A percentile compares a stretch with the other conserved stretches of the same genome.
phyloP scores from a whole-genome alignment of 2,797 vertebrate genomes.

The Rhinoraja longicauda region DNA sequence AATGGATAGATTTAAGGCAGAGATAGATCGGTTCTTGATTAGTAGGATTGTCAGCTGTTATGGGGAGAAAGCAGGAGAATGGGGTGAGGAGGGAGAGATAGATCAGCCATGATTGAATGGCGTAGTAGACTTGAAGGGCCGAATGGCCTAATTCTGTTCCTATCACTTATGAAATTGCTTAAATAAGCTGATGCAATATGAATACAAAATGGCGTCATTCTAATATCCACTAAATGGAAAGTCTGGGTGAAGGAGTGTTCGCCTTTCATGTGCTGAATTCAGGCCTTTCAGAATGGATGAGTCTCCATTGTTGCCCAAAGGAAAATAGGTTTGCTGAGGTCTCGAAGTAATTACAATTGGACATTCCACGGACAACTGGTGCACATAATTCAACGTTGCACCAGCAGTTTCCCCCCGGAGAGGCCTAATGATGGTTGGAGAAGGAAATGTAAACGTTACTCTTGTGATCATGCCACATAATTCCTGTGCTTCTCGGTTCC shows the following conservation, averaged over 20 bases:
- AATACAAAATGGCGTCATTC: neutral
- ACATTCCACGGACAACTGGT: neutral
- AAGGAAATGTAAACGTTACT: constrained; percentile 4
- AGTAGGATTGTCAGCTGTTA: too few relatives aligned
- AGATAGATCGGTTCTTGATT: too few relatives aligned
- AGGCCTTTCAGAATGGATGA: neutral
- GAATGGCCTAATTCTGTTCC: too few relatives aligned
- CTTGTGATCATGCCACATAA: constrained; percentile 26
- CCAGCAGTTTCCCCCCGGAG: neutral
- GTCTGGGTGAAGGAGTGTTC: neutral
- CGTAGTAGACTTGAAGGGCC: too few relatives aligned
- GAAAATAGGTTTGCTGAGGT: neutral
- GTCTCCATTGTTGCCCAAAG: neutral
- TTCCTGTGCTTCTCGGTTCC: constrained; percentile 12
- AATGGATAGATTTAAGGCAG: too few relatives aligned
- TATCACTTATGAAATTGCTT: neutral
- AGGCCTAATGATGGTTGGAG: neutral
- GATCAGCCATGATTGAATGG: too few relatives aligned
- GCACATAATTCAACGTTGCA: neutral
- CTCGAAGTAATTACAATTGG: neutral
- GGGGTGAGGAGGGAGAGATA: too few relatives aligned
- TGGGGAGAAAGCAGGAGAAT: too few relatives aligned
- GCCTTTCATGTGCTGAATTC: neutral
- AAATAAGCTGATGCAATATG: neutral
- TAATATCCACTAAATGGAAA: neutral